phyloP scores from a whole-genome alignment of 2,797 vertebrate species.

The Euthynnus affinis region DNA sequence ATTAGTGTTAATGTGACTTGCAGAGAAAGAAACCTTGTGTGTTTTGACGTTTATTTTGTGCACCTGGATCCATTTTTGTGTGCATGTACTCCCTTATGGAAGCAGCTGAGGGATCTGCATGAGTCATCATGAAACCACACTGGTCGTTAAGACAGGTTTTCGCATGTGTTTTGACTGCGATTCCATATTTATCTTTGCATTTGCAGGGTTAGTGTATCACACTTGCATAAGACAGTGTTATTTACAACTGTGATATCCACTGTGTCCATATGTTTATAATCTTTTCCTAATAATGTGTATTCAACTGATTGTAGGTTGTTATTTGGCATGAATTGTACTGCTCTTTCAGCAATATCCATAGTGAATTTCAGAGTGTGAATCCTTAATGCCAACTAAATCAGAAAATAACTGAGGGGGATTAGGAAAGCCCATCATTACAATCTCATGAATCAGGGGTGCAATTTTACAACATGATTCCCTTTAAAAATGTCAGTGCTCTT shows the following conservation, averaged over 20 bases:
- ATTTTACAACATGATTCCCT: not conserved
- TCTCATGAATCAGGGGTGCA: not conserved
- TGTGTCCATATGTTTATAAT: not conserved
- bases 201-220: not conserved
- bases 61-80: constrained; percentile 29
- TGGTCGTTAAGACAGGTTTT: constrained; percentile 37
- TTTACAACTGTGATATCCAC: not conserved
- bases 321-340: not conserved
- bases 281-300: not conserved
- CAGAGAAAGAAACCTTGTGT: not conserved
- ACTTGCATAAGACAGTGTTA: not conserved
- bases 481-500: not conserved
- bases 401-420: not conserved
- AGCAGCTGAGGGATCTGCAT: not conserved
- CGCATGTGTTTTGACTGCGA: constrained; percentile 58
- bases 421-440: not conserved
- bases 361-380: not conserved
- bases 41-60: constrained; percentile 25
- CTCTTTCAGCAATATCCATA: not conserved
- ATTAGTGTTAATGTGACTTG: not conserved
- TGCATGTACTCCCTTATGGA: constrained; percentile 31
- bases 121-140: constrained; percentile 43
- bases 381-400: not conserved
- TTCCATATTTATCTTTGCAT: constrained; percentile 7
- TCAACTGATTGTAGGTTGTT: not conserved